Evolutionary conservation across 2,888 invertebrate species (phyloP), one percentile per base, ranked within the genome.

Genomic region (Asteroscopus sphinx): DNA sequence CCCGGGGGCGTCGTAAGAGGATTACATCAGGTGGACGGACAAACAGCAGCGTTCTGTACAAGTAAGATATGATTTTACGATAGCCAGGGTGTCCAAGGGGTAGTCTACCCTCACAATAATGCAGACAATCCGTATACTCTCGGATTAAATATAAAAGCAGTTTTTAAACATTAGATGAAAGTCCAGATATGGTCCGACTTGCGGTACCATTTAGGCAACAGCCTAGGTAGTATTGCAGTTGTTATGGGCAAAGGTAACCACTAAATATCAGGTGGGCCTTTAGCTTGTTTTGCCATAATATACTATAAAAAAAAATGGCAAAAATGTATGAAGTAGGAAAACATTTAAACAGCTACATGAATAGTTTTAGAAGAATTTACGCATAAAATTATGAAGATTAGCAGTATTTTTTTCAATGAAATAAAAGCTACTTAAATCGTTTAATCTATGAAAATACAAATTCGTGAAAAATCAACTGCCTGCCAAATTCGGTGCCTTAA

Each of bases 401-500:
- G 6, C 12, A 44, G 9, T 9, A 26, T 28, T 32, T 33, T 28
- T 15, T 8, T 35, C 21, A 45, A 33, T 16, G 3, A 5, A 53
- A 52, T 44, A 16, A 47, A 48, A 11, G n/a, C 32, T 48, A 17
- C 15, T 12, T 3, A 39, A 26, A 60, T 47, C 17, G 16, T 5
- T 52, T 44, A 48, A 56, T 55, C 62, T 37, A 62, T 62, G 39
- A 33, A 39, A 40, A 47, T 47, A 36, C 28, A 52, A 62, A 51
- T 63, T 49, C 26, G 0, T 30, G 47, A 60, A 59, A 48, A 51
- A 64, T 67, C 53, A 58, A 66, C 45, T 42, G 56, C 30, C 53
- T 62, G 61, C 69, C 65, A 73, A 65, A 61, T 62, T 52, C 42
- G 33, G 39, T 68, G 41, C 54, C 56, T 44, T 52, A 68, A 69